Evolutionary conservation across 2,888 invertebrate genomes (phyloP).

Genomic region (Mesorhabditis spiculigera): DNA sequence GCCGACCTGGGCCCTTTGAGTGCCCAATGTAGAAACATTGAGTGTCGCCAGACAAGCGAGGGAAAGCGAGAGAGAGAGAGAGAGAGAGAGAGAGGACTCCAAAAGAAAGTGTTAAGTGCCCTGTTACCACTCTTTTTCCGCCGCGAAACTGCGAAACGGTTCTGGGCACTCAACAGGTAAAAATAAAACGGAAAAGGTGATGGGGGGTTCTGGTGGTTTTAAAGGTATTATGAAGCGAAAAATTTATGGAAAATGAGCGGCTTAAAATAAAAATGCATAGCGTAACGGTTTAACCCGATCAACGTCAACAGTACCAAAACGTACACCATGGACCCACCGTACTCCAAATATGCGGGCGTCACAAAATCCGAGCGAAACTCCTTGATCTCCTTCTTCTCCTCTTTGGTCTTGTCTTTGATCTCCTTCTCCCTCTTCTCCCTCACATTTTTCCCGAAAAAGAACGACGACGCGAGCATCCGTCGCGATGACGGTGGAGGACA

Average conservation of each 20-base stretch:
- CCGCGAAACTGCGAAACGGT: not conserved
- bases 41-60: not conserved
- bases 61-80: too few species aligned
- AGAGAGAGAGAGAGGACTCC: too few species aligned
- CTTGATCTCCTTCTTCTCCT: conserved; percentile 23
- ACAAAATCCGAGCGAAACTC: conserved; percentile 6
- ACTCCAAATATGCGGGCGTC: not conserved
- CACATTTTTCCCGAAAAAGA: conserved; percentile 30
- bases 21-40: not conserved
- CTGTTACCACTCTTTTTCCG: not conserved
- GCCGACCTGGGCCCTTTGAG: not conserved
- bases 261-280: not conserved
- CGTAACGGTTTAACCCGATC: too few species aligned
- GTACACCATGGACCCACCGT: not conserved
- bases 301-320: not conserved
- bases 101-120: not conserved
- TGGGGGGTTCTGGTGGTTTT: too few species aligned
- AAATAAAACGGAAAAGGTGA: too few species aligned
- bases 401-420: conserved; percentile 17
- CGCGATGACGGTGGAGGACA: not conserved
- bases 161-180: not conserved
- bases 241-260: not conserved
- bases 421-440: conserved; percentile 27
- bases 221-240: not conserved
- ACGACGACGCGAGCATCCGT: conserved; percentile 32